Conservation (phyloP, 53 echinoderm and acorn worm genomes). For the Antedon mediterranea region DNA sequence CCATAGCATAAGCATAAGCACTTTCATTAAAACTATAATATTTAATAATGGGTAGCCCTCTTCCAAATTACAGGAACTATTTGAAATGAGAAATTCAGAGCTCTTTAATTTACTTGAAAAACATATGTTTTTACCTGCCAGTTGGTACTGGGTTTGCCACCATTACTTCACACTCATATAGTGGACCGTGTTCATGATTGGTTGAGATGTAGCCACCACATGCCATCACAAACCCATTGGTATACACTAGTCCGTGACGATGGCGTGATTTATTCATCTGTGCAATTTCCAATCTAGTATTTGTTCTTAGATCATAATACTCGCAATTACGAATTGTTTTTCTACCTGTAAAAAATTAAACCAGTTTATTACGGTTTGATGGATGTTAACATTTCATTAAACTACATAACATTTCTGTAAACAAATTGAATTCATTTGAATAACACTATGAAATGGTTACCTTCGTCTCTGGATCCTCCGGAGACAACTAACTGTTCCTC, state of each 20-base stretch:
- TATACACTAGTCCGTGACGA: neutral
- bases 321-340: neutral
- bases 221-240: neutral
- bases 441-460: neutral
- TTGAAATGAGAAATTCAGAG: too few relatives aligned
- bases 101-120: too few relatives aligned
- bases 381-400: too few relatives aligned
- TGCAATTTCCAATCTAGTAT: neutral
- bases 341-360: neutral
- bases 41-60: too few relatives aligned
- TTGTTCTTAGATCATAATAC: neutral
- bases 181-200: neutral
- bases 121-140: neutral
- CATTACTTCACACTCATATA: neutral
- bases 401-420: too few relatives aligned
- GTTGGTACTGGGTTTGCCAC: neutral
- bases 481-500: neutral
- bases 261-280: neutral
- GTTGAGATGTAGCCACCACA: neutral
- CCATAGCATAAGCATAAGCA: too few relatives aligned
- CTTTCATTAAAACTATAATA: too few relatives aligned
- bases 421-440: too few relatives aligned
- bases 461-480: neutral
- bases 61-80: too few relatives aligned
- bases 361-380: neutral